A percentile compares a stretch with the other conserved stretches of the same genome.
Conservation (phyloP, 2,888 invertebrate genomes). For the Conus canariensis region DNA sequence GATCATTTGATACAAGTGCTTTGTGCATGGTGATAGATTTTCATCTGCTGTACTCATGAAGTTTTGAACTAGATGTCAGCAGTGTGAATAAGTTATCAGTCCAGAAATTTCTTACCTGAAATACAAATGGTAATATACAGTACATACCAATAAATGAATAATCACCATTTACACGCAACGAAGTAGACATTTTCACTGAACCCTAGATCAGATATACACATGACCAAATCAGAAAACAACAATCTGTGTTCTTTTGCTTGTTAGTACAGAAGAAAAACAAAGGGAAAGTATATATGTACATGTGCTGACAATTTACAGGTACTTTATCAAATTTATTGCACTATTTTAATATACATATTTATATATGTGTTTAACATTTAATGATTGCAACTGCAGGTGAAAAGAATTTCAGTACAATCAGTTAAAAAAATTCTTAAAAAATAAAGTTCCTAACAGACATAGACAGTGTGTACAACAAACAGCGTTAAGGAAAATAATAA, state of each 20-base stretch:
- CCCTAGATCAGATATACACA: neutral
- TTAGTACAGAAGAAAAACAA: neutral
- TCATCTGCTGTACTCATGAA: too few species aligned
- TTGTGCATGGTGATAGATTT: too few species aligned
- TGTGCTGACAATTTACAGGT: neutral
- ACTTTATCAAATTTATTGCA: neutral
- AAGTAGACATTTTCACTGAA: neutral
- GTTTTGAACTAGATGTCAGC: too few species aligned
- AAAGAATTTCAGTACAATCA: neutral
- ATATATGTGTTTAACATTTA: neutral
- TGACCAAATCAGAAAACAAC: neutral
- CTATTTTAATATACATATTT: neutral
- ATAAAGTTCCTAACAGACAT: neutral
- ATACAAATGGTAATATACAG: too few species aligned
- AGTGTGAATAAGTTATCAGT: too few species aligned
- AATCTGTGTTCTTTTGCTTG: constrained; percentile 6
- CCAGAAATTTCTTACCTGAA: too few species aligned
- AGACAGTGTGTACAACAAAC: neutral
- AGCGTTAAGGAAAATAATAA: neutral
- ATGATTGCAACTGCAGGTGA: neutral
- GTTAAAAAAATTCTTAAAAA: neutral
- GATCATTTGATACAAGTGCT: too few species aligned
- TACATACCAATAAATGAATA: too few species aligned
- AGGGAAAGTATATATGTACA: neutral
- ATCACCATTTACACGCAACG: too few species aligned